phyloP scores from a whole-genome alignment of 2,888 invertebrate species.

The Archips crataeganus region DNA sequence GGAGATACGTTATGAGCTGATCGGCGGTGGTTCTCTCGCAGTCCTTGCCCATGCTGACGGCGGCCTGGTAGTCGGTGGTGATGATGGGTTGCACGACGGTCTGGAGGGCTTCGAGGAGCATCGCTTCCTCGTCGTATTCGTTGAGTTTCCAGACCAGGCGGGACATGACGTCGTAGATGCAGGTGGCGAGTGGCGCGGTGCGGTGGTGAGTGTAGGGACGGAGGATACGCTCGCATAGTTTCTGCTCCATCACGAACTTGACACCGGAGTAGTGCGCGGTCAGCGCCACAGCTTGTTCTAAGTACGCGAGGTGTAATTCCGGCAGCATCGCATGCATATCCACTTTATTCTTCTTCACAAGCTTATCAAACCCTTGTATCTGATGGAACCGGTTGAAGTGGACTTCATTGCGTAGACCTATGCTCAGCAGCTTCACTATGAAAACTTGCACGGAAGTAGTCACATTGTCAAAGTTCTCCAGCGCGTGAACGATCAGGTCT shows the following conservation, averaged over 20 bases:
- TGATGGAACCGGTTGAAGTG: conserved; percentile 55
- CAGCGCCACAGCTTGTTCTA: conserved; percentile 49
- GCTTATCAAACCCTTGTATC: conserved; percentile 46
- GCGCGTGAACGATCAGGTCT: conserved; percentile 53
- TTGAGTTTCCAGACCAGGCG: conserved; percentile 54
- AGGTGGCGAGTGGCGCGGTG: conserved; percentile 45
- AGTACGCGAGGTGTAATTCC: conserved; percentile 48
- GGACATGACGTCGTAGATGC: conserved; percentile 51
- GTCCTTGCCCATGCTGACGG: conserved; percentile 48
- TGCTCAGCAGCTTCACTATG: conserved; percentile 51
- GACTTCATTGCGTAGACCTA: conserved; percentile 56
- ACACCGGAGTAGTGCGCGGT: conserved; percentile 55
- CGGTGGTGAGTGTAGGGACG: conserved; percentile 43
- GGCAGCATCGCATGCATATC: conserved; percentile 41
- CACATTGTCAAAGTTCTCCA: conserved; percentile 49
- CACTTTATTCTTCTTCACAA: conserved; percentile 30
- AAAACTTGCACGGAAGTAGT: conserved; percentile 53
- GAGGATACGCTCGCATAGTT: conserved; percentile 51
- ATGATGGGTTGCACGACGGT: conserved; percentile 51
- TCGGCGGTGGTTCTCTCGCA: conserved; percentile 47
- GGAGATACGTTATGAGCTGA: conserved; percentile 48
- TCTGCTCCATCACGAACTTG: conserved; percentile 46
- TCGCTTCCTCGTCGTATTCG: conserved; percentile 52
- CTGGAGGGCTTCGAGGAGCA: conserved; percentile 50
- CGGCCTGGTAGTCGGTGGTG: conserved; percentile 46